Percentiles rank a stretch among this genome's conserved stretches.
Conservation (phyloP, 2,888 invertebrate species). For the Agonopterix heracliana region DNA sequence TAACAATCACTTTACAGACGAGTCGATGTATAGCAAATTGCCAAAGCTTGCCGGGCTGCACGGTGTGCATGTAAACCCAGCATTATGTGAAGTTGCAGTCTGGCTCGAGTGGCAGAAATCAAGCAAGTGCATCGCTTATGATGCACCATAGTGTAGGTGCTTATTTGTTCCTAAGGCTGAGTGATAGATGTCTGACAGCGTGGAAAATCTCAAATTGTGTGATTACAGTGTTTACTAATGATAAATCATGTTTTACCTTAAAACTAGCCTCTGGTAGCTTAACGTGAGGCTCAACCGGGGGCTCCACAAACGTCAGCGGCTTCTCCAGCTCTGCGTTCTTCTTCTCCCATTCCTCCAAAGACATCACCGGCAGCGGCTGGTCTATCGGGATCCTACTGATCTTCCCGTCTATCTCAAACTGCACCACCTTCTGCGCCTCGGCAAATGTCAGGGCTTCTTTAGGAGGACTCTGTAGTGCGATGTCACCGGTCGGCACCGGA, state of each 20-base stretch:
- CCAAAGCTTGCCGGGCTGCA: too few relatives aligned
- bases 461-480: constrained; percentile 68
- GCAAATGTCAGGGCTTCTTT: constrained; percentile 87
- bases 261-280: constrained; percentile 68
- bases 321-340: constrained; percentile 65
- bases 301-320: constrained; percentile 58
- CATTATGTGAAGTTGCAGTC: too few relatives aligned
- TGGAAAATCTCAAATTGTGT: too few relatives aligned
- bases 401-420: constrained; percentile 90
- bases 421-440: constrained; percentile 89
- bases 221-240: too few relatives aligned
- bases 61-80: too few relatives aligned
- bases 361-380: constrained; percentile 81
- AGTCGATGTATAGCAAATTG: too few relatives aligned
- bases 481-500: constrained; percentile 76
- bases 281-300: constrained; percentile 60
- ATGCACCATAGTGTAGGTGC: too few relatives aligned
- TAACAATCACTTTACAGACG: too few relatives aligned
- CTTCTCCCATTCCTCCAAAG: constrained; percentile 80
- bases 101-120: too few relatives aligned
- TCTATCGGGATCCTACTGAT: constrained; percentile 80
- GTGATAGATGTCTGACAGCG: too few relatives aligned
- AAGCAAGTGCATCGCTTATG: too few relatives aligned
- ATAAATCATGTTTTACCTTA: constrained; percentile 33
- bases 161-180: too few relatives aligned